These are phyloP conservation scores for Tholera decimalis DNA, from an alignment of 2,888 invertebrate genomes.

Conservation along the genomic window DNA sequence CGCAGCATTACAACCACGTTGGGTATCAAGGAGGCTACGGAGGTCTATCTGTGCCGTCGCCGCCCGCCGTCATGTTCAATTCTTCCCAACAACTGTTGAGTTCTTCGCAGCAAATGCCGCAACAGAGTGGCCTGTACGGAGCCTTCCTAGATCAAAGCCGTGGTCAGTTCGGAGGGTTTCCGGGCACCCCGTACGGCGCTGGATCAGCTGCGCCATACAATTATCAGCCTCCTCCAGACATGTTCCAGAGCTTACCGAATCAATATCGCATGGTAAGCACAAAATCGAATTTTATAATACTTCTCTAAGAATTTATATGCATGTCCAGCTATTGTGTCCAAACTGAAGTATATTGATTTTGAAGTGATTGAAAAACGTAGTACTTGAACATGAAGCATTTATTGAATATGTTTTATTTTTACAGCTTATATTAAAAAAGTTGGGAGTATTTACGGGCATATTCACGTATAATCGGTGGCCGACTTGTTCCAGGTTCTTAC, in stretches of 20 bases:
- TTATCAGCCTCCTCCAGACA: conserved; percentile 93
- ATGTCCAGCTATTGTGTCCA: background rate
- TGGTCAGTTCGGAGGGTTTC: conserved; percentile 95
- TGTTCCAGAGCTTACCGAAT: conserved; percentile 88
- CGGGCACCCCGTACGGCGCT: conserved; percentile 93
- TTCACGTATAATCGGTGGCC: background rate
- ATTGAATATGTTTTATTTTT: conserved; percentile 12
- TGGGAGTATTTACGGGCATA: background rate
- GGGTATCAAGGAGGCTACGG: conserved; percentile 95
- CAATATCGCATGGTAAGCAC: conserved; percentile 87
- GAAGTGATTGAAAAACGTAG: background rate
- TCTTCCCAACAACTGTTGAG: conserved; percentile 93
- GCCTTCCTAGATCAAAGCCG: conserved; percentile 95
- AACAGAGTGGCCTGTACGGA: conserved; percentile 95
- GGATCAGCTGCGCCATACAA: conserved; percentile 94
- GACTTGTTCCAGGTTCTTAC: background rate
- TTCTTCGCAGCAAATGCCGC: conserved; percentile 92
- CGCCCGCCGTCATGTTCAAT: conserved; percentile 96
- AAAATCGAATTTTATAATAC: background rate
- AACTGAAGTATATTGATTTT: too few species aligned
- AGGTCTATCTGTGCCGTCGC: conserved; percentile 96
- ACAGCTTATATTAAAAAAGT: background rate
- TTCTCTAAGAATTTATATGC: too few species aligned
- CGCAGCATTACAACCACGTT: conserved; percentile 93
- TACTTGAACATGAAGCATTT: conserved; percentile 28